phyloP scores from a whole-genome alignment of 2,113 vertebrate genomes.

The Gallinago media region DNA sequence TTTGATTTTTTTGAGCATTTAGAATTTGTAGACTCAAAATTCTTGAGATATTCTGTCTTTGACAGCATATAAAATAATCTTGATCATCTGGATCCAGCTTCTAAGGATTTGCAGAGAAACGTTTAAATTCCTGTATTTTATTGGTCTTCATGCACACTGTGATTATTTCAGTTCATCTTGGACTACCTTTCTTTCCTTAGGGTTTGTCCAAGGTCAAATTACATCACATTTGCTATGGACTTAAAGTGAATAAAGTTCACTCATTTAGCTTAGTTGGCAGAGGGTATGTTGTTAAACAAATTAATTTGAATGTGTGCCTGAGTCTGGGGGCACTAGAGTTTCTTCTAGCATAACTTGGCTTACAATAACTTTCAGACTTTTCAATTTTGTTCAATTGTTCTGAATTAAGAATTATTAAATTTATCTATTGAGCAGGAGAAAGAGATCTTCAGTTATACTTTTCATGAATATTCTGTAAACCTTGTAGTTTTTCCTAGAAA shows the following conservation, averaged over 20 bases:
- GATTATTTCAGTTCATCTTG: background rate
- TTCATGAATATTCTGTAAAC: background rate
- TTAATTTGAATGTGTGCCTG: background rate
- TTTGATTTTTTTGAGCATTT: background rate
- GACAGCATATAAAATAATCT: background rate
- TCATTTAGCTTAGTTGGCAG: background rate
- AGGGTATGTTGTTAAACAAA: background rate
- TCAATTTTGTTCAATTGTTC: background rate
- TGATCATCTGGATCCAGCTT: background rate
- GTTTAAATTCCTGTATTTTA: background rate
- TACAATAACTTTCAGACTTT: background rate
- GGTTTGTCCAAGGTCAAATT: background rate
- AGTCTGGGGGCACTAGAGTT: background rate
- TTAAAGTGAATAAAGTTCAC: background rate
- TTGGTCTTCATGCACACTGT: background rate
- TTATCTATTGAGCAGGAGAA: background rate
- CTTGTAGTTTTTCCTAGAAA: background rate
- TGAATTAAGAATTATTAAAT: background rate
- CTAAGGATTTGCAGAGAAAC: background rate
- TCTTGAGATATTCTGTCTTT: background rate
- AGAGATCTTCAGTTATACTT: background rate
- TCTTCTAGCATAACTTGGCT: background rate
- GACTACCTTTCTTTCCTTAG: background rate
- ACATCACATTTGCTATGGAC: background rate
- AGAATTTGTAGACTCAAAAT: background rate